A percentile compares a stretch with the other conserved stretches of the same genome.
phyloP scores from a whole-genome alignment of 2,797 vertebrate genomes.

The Oryzias sinensis region DNA sequence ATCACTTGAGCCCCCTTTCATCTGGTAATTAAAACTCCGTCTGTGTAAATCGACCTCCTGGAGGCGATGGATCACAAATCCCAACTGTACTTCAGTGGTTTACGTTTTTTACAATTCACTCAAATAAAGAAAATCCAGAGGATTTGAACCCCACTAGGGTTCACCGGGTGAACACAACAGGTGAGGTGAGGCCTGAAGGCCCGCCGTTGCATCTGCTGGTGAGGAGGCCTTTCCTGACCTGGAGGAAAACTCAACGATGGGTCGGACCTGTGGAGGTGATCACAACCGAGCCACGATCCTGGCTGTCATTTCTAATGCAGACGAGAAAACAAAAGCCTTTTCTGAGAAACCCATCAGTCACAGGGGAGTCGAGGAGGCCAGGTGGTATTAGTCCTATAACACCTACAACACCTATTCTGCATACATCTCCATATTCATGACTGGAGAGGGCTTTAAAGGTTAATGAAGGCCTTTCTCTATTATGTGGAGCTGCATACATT shows the following conservation, averaged over 20 bases:
- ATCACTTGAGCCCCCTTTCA: too few relatives aligned
- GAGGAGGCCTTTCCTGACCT: constrained; percentile 25
- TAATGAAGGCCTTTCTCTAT: constrained; percentile 70
- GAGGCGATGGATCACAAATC: too few relatives aligned
- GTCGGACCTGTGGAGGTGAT: constrained; percentile 37
- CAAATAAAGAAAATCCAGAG: too few relatives aligned
- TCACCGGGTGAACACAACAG: too few relatives aligned
- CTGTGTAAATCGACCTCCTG: too few relatives aligned
- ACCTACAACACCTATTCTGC: constrained; percentile 72
- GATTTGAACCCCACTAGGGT: too few relatives aligned
- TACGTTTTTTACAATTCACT: too few relatives aligned
- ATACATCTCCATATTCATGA: constrained; percentile 75
- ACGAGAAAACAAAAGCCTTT: constrained; percentile 54
- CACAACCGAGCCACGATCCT: constrained; percentile 43
- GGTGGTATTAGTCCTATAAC: constrained; percentile 62
- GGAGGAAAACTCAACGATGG: constrained; percentile 26
- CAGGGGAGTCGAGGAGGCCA: constrained; percentile 62
- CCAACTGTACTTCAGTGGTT: too few relatives aligned
- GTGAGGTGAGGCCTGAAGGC: too few relatives aligned
- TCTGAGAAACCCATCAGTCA: constrained; percentile 45
- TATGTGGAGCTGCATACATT: constrained; percentile 67
- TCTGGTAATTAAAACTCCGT: too few relatives aligned
- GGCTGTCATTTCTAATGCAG: constrained; percentile 57
- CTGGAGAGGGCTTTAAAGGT: constrained; percentile 69
- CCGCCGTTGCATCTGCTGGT: neutral